A percentile compares a stretch with the other conserved stretches of the same genome.
phyloP scores from a whole-genome alignment of 37 sponge, comb jelly and placozoan species.

The Theonella swinhoei region DNA sequence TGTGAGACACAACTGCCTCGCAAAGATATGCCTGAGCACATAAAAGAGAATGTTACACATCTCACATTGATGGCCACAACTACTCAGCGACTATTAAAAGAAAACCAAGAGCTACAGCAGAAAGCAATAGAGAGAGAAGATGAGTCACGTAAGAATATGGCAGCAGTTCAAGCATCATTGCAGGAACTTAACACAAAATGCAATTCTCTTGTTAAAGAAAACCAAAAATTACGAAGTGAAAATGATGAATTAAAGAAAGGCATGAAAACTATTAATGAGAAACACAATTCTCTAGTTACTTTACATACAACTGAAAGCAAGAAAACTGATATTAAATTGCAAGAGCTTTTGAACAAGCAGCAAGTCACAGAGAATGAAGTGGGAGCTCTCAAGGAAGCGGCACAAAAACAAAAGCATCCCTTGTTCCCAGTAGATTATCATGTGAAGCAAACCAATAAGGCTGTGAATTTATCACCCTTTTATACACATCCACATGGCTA shows the following conservation, averaged over 20 bases:
- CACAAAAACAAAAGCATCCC: too few relatives aligned
- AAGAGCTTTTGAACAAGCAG: not conserved
- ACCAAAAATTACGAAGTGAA: too few relatives aligned
- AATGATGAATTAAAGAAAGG: too few relatives aligned
- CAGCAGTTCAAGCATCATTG: too few relatives aligned
- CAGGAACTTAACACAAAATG: too few relatives aligned
- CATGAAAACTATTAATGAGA: too few relatives aligned
- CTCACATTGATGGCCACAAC: slow-evolving; percentile 11
- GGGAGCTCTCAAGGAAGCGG: not conserved
- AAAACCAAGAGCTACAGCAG: not conserved
- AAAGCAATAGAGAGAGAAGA: too few relatives aligned
- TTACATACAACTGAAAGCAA: too few relatives aligned
- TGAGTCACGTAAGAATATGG: too few relatives aligned
- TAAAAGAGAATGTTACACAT: slow-evolving; percentile 13
- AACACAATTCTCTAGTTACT: not conserved
- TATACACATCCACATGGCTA: not conserved
- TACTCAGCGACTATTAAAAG: slow-evolving; percentile 14
- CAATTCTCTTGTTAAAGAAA: too few relatives aligned
- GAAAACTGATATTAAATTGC: too few relatives aligned
- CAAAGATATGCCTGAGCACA: slow-evolving; percentile 5
- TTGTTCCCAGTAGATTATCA: not conserved
- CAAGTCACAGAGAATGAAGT: not conserved
- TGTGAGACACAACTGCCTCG: slow-evolving; percentile 4
- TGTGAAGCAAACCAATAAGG: not conserved
- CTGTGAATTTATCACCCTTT: not conserved